These are phyloP conservation scores for Chelonus insularis DNA, from an alignment of 1,140 invertebrate genomes.

Conservation along the genomic window DNA sequence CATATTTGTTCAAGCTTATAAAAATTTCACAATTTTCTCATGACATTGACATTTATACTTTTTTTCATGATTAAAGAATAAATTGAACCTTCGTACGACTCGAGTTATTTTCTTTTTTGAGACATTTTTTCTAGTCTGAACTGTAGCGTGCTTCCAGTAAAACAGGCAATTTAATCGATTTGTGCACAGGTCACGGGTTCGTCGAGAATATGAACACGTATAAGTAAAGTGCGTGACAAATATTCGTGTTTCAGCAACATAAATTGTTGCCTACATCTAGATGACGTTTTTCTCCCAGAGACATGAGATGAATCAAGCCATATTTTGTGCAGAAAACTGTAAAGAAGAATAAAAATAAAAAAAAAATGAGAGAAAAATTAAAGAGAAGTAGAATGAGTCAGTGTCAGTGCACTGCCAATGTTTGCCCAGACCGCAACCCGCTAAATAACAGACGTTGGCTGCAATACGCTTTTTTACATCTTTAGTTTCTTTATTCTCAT, in stretches of 20 bases:
- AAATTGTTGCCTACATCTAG: conserved; percentile 19
- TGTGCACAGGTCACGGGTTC: background rate
- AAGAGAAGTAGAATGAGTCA: conserved; percentile 9
- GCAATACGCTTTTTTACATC: background rate
- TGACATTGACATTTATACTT: no score
- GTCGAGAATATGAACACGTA: conserved; percentile 10
- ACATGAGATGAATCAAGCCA: conserved; percentile 4
- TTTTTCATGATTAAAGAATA: no score
- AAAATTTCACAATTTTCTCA: no score
- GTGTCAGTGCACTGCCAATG: conserved; percentile 23
- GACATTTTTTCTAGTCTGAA: no score
- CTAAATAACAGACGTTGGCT: conserved; percentile 31
- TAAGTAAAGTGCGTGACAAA: conserved; percentile 22
- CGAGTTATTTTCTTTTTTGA: no score
- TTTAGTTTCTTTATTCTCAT: background rate
- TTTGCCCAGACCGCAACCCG: conserved; percentile 34
- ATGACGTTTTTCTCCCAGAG: background rate
- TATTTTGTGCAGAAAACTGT: conserved; percentile 1
- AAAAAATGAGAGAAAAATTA: background rate
- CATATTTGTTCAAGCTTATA: no score
- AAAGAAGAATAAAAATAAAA: background rate
- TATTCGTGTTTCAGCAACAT: conserved; percentile 20
- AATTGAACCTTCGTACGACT: no score
- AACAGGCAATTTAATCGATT: conserved; percentile 12
- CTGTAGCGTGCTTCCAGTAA: no score